Evolutionary conservation across 2,113 vertebrate species (phyloP).

Genomic region (Myodes glareolus): DNA sequence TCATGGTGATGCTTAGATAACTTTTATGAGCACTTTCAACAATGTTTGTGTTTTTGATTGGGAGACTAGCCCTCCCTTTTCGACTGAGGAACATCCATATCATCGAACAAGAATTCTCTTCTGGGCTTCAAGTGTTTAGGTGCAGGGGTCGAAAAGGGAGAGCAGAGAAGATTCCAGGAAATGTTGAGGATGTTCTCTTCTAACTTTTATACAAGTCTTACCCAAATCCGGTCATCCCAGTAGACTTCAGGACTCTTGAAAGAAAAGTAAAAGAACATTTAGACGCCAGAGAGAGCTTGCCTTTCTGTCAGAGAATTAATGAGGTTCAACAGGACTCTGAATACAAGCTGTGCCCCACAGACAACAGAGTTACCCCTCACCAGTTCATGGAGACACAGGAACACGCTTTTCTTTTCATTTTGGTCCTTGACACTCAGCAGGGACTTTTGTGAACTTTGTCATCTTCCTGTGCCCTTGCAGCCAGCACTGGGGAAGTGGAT

Average conservation of each 20-base stretch:
- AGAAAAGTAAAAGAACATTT: conserved; percentile 47
- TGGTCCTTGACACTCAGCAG: conserved; percentile 72
- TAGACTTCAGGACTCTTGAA: background rate
- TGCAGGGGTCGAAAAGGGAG: background rate
- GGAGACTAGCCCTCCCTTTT: conserved; percentile 62
- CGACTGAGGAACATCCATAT: conserved; percentile 67
- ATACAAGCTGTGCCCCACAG: background rate
- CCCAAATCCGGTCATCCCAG: background rate
- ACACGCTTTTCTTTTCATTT: conserved; percentile 48
- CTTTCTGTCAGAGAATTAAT: conserved; percentile 34
- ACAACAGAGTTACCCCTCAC: conserved; percentile 74
- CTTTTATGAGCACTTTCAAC: conserved; percentile 71
- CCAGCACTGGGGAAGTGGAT: conserved; percentile 69
- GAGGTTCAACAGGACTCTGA: background rate
- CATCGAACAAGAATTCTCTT: conserved; percentile 45
- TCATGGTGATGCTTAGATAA: conserved; percentile 64
- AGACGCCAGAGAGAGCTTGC: conserved; percentile 28
- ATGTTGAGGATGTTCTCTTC: background rate
- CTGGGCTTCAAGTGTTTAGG: background rate
- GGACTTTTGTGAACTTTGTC: conserved; percentile 78
- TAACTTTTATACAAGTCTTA: conserved; percentile 32
- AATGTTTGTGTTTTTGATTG: conserved; percentile 76
- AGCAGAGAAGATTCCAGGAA: background rate
- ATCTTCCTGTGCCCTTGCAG: conserved; percentile 66
- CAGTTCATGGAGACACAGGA: conserved; percentile 44